Conservation (phyloP, 2,888 invertebrate genomes). For the Eupithecia tripunctaria region DNA sequence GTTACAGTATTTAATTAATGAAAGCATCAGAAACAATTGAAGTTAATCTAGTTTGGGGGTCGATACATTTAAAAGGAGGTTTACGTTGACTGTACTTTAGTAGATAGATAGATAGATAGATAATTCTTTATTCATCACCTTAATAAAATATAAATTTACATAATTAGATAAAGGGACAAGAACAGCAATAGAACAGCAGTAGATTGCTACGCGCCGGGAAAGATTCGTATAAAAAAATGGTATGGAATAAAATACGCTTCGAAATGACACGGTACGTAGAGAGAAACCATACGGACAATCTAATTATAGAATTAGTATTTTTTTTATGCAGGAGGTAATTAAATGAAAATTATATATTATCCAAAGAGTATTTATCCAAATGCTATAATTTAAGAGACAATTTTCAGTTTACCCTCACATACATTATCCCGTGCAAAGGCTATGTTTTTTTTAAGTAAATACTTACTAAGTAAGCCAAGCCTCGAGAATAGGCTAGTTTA, state of each 20-base stretch:
- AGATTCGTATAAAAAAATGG: no score
- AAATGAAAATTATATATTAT: no score
- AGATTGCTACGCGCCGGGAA: no score
- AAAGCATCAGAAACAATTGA: constrained; percentile 22
- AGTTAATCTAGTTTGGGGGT: not conserved
- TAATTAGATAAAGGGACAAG: no score
- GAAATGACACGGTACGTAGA: not conserved
- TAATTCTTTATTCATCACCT: no score
- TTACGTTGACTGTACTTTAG: no score
- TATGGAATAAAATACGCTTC: no score
- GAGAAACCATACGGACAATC: not conserved
- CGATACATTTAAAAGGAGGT: not conserved
- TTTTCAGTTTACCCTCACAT: not conserved
- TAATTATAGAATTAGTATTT: not conserved
- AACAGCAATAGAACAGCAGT: no score
- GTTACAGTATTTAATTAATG: not conserved
- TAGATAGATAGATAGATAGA: no score
- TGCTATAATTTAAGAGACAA: no score
- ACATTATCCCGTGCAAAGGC: not conserved
- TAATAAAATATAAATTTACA: no score
- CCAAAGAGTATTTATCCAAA: no score
- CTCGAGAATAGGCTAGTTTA: not conserved
- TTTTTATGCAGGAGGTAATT: not conserved
- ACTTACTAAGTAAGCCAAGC: not conserved
- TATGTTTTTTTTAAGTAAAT: not conserved